Evolutionary conservation across 2,888 invertebrate genomes (phyloP).

Genomic region (Lottia gigantea): DNA sequence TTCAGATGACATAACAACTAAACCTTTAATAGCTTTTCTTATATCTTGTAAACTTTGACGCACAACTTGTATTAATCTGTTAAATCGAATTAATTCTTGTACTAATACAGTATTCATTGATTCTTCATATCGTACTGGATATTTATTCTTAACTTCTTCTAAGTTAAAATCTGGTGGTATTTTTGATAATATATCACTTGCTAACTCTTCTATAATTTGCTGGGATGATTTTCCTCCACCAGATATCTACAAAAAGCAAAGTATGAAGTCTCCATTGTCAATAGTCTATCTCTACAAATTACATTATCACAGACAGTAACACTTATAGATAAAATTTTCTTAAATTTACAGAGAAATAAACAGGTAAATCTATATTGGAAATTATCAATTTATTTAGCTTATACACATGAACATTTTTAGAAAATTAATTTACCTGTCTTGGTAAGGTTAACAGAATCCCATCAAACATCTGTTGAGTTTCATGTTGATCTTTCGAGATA

Average conservation of each 20-base stretch:
- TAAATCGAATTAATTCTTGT: constrained; percentile 67
- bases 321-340: too few relatives aligned
- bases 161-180: constrained; percentile 65
- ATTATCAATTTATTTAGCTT: too few relatives aligned
- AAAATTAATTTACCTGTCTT: constrained; percentile 53
- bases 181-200: constrained; percentile 64
- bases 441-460: constrained; percentile 66
- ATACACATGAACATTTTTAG: too few relatives aligned
- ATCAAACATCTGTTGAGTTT: constrained; percentile 73
- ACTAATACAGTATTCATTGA: constrained; percentile 68
- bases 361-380: too few relatives aligned
- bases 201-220: constrained; percentile 65
- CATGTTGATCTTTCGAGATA: constrained; percentile 67
- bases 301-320: neutral
- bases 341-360: too few relatives aligned
- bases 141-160: constrained; percentile 64
- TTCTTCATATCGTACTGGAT: constrained; percentile 66
- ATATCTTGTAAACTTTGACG: constrained; percentile 62
- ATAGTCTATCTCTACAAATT: too few relatives aligned
- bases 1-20: constrained; percentile 66
- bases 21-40: constrained; percentile 66
- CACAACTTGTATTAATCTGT: constrained; percentile 62
- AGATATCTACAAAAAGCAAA: constrained; percentile 44
- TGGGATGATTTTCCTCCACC: constrained; percentile 64
- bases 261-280: neutral